These are phyloP conservation scores for Lethocerus indicus DNA, from an alignment of 1,140 invertebrate genomes.

Conservation along the genomic window DNA sequence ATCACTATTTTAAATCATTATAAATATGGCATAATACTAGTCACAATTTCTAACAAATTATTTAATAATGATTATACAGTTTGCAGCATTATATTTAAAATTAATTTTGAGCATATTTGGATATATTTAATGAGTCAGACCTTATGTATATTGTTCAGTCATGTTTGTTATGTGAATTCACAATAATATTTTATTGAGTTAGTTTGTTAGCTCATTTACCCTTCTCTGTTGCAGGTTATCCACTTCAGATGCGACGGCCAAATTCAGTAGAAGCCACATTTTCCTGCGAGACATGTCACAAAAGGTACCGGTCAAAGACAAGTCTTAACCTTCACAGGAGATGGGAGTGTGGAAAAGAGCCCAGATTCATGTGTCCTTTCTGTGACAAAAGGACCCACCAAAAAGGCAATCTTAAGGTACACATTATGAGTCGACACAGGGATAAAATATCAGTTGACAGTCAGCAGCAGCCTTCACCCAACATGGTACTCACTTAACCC, in stretches of 20 bases:
- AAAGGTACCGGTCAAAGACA: slow-evolving; percentile 29
- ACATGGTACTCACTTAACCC: background rate
- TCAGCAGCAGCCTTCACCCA: background rate
- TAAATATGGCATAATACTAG: too few species aligned
- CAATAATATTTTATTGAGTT: background rate
- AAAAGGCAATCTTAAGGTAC: slow-evolving; percentile 29
- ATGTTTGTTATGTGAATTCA: background rate
- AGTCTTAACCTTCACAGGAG: slow-evolving; percentile 32
- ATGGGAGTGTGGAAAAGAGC: slow-evolving; percentile 36
- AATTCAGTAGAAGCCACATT: slow-evolving; percentile 13
- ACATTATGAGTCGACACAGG: slow-evolving; percentile 26
- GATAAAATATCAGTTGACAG: slow-evolving; percentile 5
- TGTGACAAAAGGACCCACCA: slow-evolving; percentile 32
- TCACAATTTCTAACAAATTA: too few species aligned
- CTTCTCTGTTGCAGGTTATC: background rate
- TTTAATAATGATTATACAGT: too few species aligned
- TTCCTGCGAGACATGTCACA: slow-evolving; percentile 25
- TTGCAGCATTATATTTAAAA: background rate
- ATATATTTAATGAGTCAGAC: background rate
- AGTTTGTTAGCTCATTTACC: background rate
- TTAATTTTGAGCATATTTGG: background rate
- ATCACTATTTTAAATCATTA: too few species aligned
- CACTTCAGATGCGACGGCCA: background rate
- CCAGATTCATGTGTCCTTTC: slow-evolving; percentile 31
- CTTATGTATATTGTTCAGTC: background rate